Evolutionary conservation across 2,113 vertebrate species (phyloP).

Genomic region (Potamarius usumacintae): DNA sequence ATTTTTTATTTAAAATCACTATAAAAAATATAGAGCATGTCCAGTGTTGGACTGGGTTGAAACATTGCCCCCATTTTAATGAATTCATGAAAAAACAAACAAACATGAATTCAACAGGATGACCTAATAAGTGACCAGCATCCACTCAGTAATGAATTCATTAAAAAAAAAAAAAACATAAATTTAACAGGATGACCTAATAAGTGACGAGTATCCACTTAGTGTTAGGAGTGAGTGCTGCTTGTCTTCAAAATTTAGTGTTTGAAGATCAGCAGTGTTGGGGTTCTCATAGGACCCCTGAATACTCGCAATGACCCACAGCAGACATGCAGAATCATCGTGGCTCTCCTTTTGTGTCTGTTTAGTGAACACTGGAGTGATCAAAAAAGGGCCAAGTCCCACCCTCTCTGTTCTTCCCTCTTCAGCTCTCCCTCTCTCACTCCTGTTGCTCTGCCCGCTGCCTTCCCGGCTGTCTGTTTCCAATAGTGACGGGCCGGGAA

Average conservation of each 20-base stretch:
- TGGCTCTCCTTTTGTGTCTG: slow-evolving; percentile 50
- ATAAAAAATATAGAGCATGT: background rate
- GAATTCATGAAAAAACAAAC: background rate
- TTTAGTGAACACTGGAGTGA: slow-evolving; percentile 52
- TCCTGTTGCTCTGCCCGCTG: slow-evolving; percentile 36
- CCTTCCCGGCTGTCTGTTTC: slow-evolving; percentile 54
- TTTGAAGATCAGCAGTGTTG: slow-evolving; percentile 31
- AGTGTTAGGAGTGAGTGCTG: slow-evolving; percentile 15
- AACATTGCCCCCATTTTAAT: background rate
- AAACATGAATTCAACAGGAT: slow-evolving; percentile 5
- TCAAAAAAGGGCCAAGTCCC: slow-evolving; percentile 51
- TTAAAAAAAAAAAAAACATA: background rate
- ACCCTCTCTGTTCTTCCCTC: slow-evolving; percentile 39
- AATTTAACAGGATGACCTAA: slow-evolving; percentile 15
- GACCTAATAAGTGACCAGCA: slow-evolving; percentile 15
- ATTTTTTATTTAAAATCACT: background rate
- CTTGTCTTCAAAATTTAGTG: slow-evolving; percentile 16
- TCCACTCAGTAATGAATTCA: background rate
- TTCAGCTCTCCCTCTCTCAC: slow-evolving; percentile 35
- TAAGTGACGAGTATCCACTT: slow-evolving; percentile 1
- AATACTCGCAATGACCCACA: slow-evolving; percentile 45
- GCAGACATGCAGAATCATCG: slow-evolving; percentile 47
- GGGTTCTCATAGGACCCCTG: slow-evolving; percentile 36
- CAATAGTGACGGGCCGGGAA: slow-evolving; percentile 53
- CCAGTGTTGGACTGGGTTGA: background rate